phyloP scores from a whole-genome alignment of 2,797 vertebrate species.

The Pristis pectinata region DNA sequence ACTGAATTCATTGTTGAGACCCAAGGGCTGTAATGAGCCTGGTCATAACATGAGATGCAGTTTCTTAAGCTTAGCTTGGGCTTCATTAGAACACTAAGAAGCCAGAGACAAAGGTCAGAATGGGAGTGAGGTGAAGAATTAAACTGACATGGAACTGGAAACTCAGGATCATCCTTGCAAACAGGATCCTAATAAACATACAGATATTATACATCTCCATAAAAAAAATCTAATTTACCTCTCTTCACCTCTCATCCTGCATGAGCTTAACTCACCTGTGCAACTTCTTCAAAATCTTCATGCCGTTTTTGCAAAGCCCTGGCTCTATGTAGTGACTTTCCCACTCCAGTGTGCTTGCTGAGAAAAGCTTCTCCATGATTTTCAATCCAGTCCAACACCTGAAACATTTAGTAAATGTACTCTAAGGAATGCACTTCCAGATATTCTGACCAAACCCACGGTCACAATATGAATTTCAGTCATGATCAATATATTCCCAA shows the following conservation, averaged over 20 bases:
- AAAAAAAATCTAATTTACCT: not conserved
- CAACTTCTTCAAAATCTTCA: slow-evolving; percentile 94
- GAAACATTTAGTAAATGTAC: slow-evolving; percentile 38
- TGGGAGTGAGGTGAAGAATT: no score
- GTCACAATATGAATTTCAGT: not conserved
- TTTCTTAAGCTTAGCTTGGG: no score
- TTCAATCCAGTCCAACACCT: slow-evolving; percentile 97
- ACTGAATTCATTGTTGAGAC: no score
- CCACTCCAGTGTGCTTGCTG: slow-evolving; percentile 92
- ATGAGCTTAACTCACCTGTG: slow-evolving; percentile 66
- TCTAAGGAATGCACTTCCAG: not conserved
- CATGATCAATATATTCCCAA: not conserved
- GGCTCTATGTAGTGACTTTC: slow-evolving; percentile 89
- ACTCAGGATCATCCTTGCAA: no score
- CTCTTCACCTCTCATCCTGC: not conserved
- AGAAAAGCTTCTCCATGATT: slow-evolving; percentile 95
- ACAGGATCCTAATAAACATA: no score
- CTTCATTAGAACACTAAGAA: no score
- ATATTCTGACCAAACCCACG: not conserved
- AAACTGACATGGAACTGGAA: no score
- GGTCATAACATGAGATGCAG: no score
- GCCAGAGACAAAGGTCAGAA: no score
- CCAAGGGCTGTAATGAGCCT: no score
- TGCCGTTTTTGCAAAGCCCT: slow-evolving; percentile 91
- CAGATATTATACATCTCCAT: not conserved